Base-by-base conservation (phyloP, 37 sponge, comb jelly and placozoan species). In the Oscarella lobularis region DNA sequence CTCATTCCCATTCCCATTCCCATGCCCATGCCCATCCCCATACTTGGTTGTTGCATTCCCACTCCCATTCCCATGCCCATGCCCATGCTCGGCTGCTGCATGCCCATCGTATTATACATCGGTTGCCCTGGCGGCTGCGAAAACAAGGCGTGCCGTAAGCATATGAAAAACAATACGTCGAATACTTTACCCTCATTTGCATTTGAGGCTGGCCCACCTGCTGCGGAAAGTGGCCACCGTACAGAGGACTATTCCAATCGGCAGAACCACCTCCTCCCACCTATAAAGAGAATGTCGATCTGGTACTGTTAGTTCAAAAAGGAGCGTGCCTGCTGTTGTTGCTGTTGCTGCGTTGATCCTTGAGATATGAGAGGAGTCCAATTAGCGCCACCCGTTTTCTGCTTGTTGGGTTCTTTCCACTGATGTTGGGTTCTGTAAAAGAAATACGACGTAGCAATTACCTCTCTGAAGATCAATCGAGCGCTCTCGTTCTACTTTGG, bases 341-440 rank as follows among this genome's bases (percentile, higher is more conserved):
- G 60, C 60, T 48, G 60, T 20, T 9, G 60, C 20, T 27, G 14
- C 9, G 60, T 48, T 27, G 20, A 9, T 48, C 14, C 20, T 48
- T 48, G 60, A 9, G 14, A 27, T 48, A 27, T 9, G 14, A 48
- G 9, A 20, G 60, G 60, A 20, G 60, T 20, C 78, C 78, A 87
- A 38, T 82, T 82, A 0, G 73, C 67, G 4, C 86, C 89, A 20
- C 89, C 89, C 14, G 89, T 85, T 41, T 67, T 78, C 41, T 85
- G 60, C 6, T 60, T 72, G 39, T 14, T 69, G 5, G 86, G 65
- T 3, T 81, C 76, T 40, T 70, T 82, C 86, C 86, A 82, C 68
- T 85, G 82, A 40, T 85, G 86, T 35, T 85, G 68, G 27, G 75
- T 79, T 38, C 84, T 83, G 67, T n/a, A n/a, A n/a, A n/a, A n/a